phyloP scores from a whole-genome alignment of 2,888 invertebrate species.

The Slavum lentiscoides region DNA sequence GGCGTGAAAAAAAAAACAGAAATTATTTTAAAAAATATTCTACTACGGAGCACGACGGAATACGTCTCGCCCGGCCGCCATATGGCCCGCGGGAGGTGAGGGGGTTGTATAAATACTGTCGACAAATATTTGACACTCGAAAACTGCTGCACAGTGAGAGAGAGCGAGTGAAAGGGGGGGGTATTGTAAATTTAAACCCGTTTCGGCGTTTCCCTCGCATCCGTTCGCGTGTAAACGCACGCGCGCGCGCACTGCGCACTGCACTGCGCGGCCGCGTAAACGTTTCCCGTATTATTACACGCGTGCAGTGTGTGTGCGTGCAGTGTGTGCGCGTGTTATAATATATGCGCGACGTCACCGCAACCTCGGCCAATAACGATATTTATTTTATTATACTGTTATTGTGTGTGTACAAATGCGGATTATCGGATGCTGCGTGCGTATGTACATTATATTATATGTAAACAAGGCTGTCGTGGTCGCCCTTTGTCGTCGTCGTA shows the following conservation, averaged over 20 bases:
- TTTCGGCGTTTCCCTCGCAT: conserved; percentile 32
- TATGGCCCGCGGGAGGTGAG: conserved; percentile 18
- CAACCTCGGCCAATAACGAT: conserved; percentile 47
- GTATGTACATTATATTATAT: neutral
- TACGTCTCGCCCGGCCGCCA: conserved; percentile 13
- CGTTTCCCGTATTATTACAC: conserved; percentile 22
- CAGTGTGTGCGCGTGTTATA: neutral
- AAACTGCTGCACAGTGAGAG: no score
- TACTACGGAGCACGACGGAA: neutral
- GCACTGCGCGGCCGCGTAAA: neutral
- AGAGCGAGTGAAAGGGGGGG: neutral
- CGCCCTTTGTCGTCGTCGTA: conserved; percentile 15
- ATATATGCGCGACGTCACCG: conserved; percentile 7
- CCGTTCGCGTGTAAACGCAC: conserved; percentile 16
- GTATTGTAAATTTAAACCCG: conserved; percentile 53
- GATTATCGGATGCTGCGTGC: conserved; percentile 13
- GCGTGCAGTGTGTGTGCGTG: neutral
- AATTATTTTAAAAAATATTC: no score
- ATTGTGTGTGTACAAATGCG: conserved; percentile 32
- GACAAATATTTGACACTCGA: conserved; percentile 53
- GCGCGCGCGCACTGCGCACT: no score
- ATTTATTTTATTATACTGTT: conserved; percentile 46
- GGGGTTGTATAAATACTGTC: conserved; percentile 24
- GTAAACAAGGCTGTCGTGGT: conserved; percentile 29
- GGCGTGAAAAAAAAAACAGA: conserved; percentile 6